These are phyloP conservation scores for Lysandra bellargus DNA, from an alignment of 2,888 invertebrate genomes.

Conservation along the genomic window DNA sequence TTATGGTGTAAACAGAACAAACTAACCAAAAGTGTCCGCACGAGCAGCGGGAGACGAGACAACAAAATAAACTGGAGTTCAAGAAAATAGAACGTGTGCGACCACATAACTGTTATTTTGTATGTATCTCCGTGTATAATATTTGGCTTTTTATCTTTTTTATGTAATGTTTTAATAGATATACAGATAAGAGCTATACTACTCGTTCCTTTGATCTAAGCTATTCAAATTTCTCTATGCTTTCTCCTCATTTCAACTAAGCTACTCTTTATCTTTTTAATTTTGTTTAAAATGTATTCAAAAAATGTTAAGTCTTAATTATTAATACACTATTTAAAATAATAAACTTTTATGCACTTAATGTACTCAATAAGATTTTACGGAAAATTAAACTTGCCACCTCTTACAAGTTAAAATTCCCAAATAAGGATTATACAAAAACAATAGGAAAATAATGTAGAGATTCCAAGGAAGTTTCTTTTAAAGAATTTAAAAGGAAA, in stretches of 20 bases:
- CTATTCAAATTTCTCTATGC: no score
- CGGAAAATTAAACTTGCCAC: no score
- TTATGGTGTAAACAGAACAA: slow-evolving; percentile 75
- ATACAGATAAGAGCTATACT: no score
- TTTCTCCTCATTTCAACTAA: no score
- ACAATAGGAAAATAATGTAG: slow-evolving; percentile 26
- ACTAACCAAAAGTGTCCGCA: slow-evolving; percentile 79
- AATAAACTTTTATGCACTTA: no score
- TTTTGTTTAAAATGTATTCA: no score
- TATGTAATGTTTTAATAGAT: not conserved
- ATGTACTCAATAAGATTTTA: no score
- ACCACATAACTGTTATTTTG: slow-evolving; percentile 48
- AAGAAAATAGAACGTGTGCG: slow-evolving; percentile 69
- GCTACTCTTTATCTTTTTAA: no score
- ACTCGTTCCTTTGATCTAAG: no score
- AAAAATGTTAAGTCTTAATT: no score
- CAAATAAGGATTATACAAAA: not conserved
- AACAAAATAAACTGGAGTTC: slow-evolving; percentile 64
- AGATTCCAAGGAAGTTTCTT: slow-evolving; percentile 1
- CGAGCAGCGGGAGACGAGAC: slow-evolving; percentile 74
- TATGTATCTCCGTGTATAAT: slow-evolving; percentile 48
- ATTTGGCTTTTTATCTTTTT: not conserved
- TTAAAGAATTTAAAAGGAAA: slow-evolving; percentile 54
- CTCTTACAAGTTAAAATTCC: no score
- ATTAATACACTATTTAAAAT: no score